These are phyloP conservation scores for Sarcophaga carnaria DNA, from an alignment of 2,888 invertebrate species.

Conservation along the genomic window DNA sequence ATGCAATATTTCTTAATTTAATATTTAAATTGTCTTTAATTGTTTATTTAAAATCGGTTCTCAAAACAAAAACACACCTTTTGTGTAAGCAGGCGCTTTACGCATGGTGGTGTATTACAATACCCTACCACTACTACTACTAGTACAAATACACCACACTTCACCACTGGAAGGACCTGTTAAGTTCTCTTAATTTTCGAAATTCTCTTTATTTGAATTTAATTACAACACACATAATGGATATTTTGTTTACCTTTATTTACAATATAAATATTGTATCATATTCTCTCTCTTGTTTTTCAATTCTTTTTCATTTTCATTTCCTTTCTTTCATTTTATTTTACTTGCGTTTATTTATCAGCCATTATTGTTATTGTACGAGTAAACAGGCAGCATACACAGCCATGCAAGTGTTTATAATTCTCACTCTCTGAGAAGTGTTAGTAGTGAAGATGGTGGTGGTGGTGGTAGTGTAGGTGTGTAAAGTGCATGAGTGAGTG, in stretches of 20 bases:
- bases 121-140: too few relatives aligned
- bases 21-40: too few relatives aligned
- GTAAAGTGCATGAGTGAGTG: conserved; percentile 37
- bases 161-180: background rate
- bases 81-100: conserved; percentile 36
- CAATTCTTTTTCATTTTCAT: background rate
- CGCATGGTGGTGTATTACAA: background rate
- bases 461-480: too few relatives aligned
- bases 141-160: background rate
- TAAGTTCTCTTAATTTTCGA: background rate
- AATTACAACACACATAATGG: too few relatives aligned
- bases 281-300: background rate
- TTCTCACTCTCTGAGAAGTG: conserved; percentile 55
- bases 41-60: too few relatives aligned
- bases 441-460: too few relatives aligned
- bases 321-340: too few relatives aligned
- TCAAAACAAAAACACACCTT: conserved; percentile 55
- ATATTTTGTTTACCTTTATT: too few relatives aligned
- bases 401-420: conserved; percentile 62
- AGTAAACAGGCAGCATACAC: conserved; percentile 38
- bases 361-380: conserved; percentile 62
- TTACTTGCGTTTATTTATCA: too few relatives aligned
- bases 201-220: background rate
- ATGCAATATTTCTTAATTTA: too few relatives aligned
- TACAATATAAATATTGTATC: background rate